Base-by-base conservation (phyloP, 2,797 vertebrate genomes). In the Prionace glauca region DNA sequence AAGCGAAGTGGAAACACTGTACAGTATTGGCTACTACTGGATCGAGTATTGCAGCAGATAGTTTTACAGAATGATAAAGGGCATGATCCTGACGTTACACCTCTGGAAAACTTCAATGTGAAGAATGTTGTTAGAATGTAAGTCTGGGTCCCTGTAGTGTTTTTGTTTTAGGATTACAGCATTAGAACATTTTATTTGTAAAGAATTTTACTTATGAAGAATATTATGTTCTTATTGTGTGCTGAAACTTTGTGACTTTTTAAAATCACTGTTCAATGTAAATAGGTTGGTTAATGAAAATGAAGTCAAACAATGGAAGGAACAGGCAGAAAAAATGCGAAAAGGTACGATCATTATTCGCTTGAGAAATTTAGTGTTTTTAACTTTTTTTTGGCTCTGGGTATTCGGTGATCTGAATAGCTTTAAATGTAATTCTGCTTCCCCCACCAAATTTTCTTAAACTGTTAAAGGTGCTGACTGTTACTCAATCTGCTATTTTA, bases 281-380 rank as follows among this genome's bases (percentile, higher is more conserved):
- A 77, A 91, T 96, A 99, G 99, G 99, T 97, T 99, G 97, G 99
- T 99, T 96, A 99, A 99, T 97, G 99, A 99, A 97, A 99, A 99
- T 96, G 99, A 99, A 98, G 99, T 99, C 94, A 99, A 99, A 95
- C 99, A 99, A 96, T 99, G 99, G 99, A 99, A 99, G 97, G 99
- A 99, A 95, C 99, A 99, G 97, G 99, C 99, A 3, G 99, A 99
- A 97, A 99, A 99, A 97, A 99, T 99, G 99, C 97, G 99, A 96
- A 99, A 99, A 99, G 99, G 99, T 99, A 96, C 20, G 97, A 77
- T 36, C 71, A 1, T n/a, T 69, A 60, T 45, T 41, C 36, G 36
- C 18, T 95, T 71, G 24, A 86, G 50, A 95, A 96, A 72, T n/a
- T 50, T 74, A 24, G 62, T 32, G 36, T 94, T 81, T 79, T 81